Evolutionary conservation across 2,113 vertebrate species (phyloP), one percentile per base, ranked within the genome.

Genomic region (Dolichotis patagonum): DNA sequence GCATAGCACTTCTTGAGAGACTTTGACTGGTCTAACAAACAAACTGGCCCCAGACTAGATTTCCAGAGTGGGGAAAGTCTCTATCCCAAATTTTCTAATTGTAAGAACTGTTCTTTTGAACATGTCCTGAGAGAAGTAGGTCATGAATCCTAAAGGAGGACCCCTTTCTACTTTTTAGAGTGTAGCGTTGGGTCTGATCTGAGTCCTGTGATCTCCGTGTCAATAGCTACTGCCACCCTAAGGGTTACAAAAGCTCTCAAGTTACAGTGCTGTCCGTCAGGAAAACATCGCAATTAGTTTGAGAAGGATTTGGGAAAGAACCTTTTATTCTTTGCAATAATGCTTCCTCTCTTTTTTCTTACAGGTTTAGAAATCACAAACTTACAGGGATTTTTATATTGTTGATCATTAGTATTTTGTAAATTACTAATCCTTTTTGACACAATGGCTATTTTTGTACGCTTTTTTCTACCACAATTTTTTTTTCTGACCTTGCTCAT

Each of bases 21-120:
- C 52, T 87, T 92, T 96, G 81, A 97, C 88, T 95, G 87, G 88
- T 60, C 75, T 98, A 95, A 97, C 77, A 96, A 97, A 97, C 81
- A 91, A 19, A 93, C 96, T 97, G 95, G 90, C 52, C 87, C 46
- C 82, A 89, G 54, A 91, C 28, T 60, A 85, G 82, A 82, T 89
- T 94, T 95, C 60, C 41, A 0, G 0, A 43, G 41, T 84, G 13
- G n/a, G 12, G 12, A 24, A 38, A 71, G 73, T 89, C 58, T 24
- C 58, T 38, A 95, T 86, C 73, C 86, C n/a, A 83, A 90, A 91
- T 94, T 97, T 97, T 96, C 78, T 56, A 94, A 84, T 95, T 96
- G 86, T 95, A 91, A 91, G 82, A 88, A 90, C 49, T 63, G 49
- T 38, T 91, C 78, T 65, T 54, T 24, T 14, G 49, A 84, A 49